Evolutionary conservation across 2,113 vertebrate species (phyloP), one percentile per base, ranked within the genome.

Genomic region (Tor tambroides): DNA sequence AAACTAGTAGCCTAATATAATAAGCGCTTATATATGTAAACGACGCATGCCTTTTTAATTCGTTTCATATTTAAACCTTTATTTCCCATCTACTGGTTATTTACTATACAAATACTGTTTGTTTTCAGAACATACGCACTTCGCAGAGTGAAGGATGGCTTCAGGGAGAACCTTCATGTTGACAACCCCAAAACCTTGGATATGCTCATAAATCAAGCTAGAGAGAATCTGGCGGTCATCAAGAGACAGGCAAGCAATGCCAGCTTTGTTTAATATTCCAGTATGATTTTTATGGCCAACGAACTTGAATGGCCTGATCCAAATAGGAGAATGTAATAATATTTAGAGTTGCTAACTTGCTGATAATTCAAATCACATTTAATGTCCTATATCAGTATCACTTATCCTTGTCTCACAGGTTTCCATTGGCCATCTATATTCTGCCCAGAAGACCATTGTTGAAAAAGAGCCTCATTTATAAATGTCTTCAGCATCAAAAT

Each of bases 91-190:
- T 32, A n/a, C n/a, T 49, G 2, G 17, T 54, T 67, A 4, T 67
- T 56, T 41, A 19, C 15, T 67, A 28, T 28, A 11, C 17, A n/a
- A 28, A 41, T 81, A 14, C 59, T 21, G n/a, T 46, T 63, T 80
- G 80, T 92, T 91, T 94, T 88, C 93, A 97, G 96, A 93, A 96
- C 81, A 0, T 97, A 97, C 1, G 94, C 96, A 79, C 90, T 97
- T 92, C 95, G 95, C 91, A 95, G 94, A 87, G 95, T 97, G 93
- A 94, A 94, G 93, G 96, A 97, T 85, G 94, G 95, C 92, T 97
- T 97, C 93, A 94, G 95, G 94, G 96, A 96, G 93, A 96, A 96
- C 89, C 94, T 94, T 91, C 89, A 92, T 43, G 43, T 96, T 87
- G 80, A 92, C 41, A 95, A 96, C 91, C 92, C 96, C 32, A 93